Percentiles rank a stretch among this genome's conserved stretches.
phyloP scores from a whole-genome alignment of 1,140 invertebrate genomes.

The Drosophila ercepeae region DNA sequence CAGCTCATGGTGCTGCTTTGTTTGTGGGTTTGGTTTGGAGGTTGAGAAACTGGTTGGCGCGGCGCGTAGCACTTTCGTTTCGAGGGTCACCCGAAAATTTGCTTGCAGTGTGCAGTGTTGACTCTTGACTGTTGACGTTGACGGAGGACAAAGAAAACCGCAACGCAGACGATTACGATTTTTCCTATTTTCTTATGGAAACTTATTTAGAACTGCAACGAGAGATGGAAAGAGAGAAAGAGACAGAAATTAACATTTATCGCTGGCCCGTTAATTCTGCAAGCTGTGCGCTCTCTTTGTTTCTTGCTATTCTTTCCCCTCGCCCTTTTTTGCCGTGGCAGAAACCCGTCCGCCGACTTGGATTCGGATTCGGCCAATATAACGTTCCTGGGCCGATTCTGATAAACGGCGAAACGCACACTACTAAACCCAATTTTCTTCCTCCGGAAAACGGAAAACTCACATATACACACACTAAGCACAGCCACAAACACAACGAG shows the following conservation, averaged over 20 bases:
- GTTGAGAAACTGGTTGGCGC: constrained; percentile 44
- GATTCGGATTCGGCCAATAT: background rate
- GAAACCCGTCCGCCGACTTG: constrained; percentile 1
- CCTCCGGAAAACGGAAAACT: constrained; percentile 59
- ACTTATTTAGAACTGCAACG: constrained; percentile 73
- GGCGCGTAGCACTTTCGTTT: constrained; percentile 54
- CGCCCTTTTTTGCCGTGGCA: constrained; percentile 3
- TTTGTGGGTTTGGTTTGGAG: constrained; percentile 64
- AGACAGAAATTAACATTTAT: constrained; percentile 54
- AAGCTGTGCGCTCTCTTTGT: constrained; percentile 22
- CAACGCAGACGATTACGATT: constrained; percentile 63
- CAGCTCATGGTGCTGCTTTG: constrained; percentile 90
- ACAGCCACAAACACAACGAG: constrained; percentile 52
- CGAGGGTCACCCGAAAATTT: constrained; percentile 50
- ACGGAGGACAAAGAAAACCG: constrained; percentile 59
- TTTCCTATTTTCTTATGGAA: constrained; percentile 43
- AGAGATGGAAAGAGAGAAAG: constrained; percentile 65
- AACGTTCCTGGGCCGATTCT: background rate
- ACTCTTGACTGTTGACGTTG: background rate
- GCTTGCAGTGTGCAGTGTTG: too few species aligned
- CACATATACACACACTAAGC: constrained; percentile 50
- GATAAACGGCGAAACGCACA: constrained; percentile 43
- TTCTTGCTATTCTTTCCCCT: background rate
- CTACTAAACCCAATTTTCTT: constrained; percentile 43
- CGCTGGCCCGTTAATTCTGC: constrained; percentile 31